Evolutionary conservation across 2,113 vertebrate species (phyloP), one percentile per base, ranked within the genome.

Genomic region (Vidua macroura): DNA sequence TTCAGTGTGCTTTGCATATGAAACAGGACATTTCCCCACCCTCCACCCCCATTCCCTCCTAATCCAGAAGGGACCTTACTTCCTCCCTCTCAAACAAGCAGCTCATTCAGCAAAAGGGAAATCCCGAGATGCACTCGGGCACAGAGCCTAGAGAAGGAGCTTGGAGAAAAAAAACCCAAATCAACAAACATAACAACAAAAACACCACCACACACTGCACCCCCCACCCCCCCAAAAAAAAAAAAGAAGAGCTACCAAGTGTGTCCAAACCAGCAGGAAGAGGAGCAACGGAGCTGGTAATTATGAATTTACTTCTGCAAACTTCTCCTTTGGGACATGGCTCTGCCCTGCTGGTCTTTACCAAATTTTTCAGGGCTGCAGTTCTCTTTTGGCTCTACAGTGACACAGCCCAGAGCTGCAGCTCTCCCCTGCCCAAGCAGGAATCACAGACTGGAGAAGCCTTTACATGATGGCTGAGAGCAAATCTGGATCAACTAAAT

Each of bases 71-170:
- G 98, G 98, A 98, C 97, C 97, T 97, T 53, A 98, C 98, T 99
- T 99, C 98, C 98, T 98, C 96, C 93, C 96, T 95, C 95, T 94
- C 92, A 86, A 98, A 98, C 98, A 98, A 98, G 98, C 92, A 76
- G 97, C 97, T 96, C 98, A 98, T 98, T 99, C 98, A 98, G 98
- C 97, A 97, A 96, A 98, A 97, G 97, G 98, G 98, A 98, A 98
- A 98, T 98, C 98, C 98, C 92, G 95, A 96, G 94, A 97, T 98
- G 97, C 97, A 96, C 81, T 41, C 86, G 91, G 97, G 95, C 96
- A 80, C 81, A 53, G 64, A 84, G 91, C 96, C 94, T 75, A 84
- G 92, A 89, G 94, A 81, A 89, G 88, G 62, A 96, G 86, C 72
- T 75, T 41, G 94, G 51, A 55, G 49, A 27, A 62, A 56, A 35